Base-by-base conservation (phyloP, 1,140 invertebrate genomes). In the Magallana ariakensis region DNA sequence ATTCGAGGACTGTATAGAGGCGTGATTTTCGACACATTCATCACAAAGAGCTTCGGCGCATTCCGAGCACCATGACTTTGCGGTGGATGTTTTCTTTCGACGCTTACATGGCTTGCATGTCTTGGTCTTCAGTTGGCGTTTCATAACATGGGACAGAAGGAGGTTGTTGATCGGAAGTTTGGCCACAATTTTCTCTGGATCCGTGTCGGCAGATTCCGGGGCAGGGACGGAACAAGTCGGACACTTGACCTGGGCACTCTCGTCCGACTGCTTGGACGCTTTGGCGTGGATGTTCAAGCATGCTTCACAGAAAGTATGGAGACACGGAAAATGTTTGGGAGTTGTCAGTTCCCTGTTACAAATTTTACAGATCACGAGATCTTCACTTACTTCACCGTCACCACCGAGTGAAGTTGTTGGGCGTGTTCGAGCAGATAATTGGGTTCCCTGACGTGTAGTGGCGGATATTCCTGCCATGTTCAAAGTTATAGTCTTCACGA, bases 261-360 rank as follows among this genome's bases (percentile, higher is more conserved):
- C 15, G 13, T 87, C 83, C 1, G 16, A 66, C 22, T 84, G 82
- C 15, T 80, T 75, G n/a, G 70, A 9, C 8, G 58, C 22, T 54
- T 80, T 16, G 7, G 83, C 86, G 81, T 87, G 80, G 1, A 58
- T 53, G 15, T 75, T 83, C 5, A 87, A 57, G 54, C 86, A 87
- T 26, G 57, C 54, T 58, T 87, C 86, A 60, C 86, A 87, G 53
- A 87, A 87, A 6, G 86, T 84, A 80, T 87, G 86, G 33, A 87
- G 62, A 54, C 86, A 87, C 8, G 86, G 86, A 13, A 87, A 80
- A 80, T 87, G 86, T 80, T 87, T 87, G 13, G 86, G 86, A 80
- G 53, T 26, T 16, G 60, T 81, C 22, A 84, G 66, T 46, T 87
- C 82, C 26, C 84, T 87, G 16, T 80, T 80, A 53, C 86, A 87